Evolutionary conservation across 1,140 invertebrate species (phyloP).

Genomic region (Patella vulgata): DNA sequence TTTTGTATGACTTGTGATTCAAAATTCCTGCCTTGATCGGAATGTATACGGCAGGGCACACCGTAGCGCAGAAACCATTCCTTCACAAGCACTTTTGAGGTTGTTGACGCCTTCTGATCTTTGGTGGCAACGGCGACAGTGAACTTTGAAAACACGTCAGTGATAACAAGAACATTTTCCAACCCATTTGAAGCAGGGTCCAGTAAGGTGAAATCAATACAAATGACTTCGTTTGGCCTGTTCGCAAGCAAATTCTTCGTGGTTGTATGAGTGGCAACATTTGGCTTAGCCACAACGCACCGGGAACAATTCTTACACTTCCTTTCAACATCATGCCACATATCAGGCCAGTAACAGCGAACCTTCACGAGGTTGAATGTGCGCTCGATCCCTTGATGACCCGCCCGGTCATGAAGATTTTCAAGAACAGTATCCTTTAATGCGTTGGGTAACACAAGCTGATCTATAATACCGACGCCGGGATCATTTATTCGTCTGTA

Average conservation of each 20-base stretch:
- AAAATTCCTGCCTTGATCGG: too few species aligned
- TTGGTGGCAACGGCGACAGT: constrained; percentile 21
- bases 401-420: constrained; percentile 1
- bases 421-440: neutral
- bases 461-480: neutral
- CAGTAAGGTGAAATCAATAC: constrained; percentile 1
- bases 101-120: constrained; percentile 20
- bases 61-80: too few species aligned
- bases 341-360: neutral
- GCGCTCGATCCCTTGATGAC: constrained; percentile 7
- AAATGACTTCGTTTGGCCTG: too few species aligned
- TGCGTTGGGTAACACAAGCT: neutral
- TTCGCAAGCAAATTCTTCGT: too few species aligned
- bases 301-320: too few species aligned
- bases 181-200: neutral
- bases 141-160: constrained; percentile 33
- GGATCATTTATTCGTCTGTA: neutral
- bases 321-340: neutral
- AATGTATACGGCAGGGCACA: too few species aligned
- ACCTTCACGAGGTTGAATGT: neutral
- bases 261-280: too few species aligned
- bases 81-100: constrained; percentile 15
- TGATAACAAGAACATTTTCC: constrained; percentile 40
- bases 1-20: too few species aligned
- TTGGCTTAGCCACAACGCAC: too few species aligned